phyloP scores from a whole-genome alignment of 2,888 invertebrate genomes.

The Odontothrips loti region DNA sequence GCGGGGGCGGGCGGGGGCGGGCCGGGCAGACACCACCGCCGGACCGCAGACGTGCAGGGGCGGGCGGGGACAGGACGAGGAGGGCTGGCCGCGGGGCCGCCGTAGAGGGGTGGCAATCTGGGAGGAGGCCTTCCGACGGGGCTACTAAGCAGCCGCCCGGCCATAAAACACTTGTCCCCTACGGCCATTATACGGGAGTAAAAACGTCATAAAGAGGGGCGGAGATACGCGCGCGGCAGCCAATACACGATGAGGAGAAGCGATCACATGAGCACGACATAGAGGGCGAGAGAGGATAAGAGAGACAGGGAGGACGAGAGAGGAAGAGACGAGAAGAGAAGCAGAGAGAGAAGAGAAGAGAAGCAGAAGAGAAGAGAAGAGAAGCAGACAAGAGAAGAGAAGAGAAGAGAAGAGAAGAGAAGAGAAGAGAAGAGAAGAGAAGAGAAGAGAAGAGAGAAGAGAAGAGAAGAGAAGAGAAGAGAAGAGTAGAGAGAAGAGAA shows the following conservation, averaged over 20 bases:
- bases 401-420: no score
- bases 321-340: neutral
- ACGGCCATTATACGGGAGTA: neutral
- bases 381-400: no score
- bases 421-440: no score
- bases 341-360: no score
- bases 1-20: neutral
- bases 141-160: slow-evolving; percentile 13
- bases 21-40: neutral
- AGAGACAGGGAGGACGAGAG: neutral
- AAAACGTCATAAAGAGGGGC: slow-evolving; percentile 21
- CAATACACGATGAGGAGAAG: neutral
- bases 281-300: neutral
- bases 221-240: neutral
- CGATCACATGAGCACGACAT: no score
- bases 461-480: no score
- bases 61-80: neutral
- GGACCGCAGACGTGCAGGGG: neutral
- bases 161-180: slow-evolving; percentile 19
- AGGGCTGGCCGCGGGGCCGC: neutral
- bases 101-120: neutral
- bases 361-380: no score
- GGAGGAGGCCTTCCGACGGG: neutral
- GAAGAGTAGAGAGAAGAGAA: no score
- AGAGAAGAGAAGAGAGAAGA: no score